These are phyloP conservation scores for Anolis carolinensis DNA, from an alignment of 2,113 vertebrate species.

Conservation along the genomic window DNA sequence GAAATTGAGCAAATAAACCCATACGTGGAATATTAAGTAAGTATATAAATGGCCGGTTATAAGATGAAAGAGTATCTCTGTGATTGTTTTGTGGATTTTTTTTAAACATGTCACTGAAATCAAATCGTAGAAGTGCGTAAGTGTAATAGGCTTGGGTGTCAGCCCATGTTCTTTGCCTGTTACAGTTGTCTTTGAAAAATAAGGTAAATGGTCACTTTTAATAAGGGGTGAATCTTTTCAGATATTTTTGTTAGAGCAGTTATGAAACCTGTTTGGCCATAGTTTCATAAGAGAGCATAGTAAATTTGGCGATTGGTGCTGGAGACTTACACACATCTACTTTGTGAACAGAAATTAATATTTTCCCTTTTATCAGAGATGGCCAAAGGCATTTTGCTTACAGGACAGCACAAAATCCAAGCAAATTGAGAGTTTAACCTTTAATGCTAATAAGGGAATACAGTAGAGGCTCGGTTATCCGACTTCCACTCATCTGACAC, in stretches of 20 bases:
- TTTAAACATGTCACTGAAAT: no score
- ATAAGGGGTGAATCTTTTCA: neutral
- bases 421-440: no score
- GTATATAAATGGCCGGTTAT: neutral
- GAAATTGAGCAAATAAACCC: neutral
- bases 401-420: no score
- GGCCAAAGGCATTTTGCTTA: no score
- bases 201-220: neutral
- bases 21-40: neutral
- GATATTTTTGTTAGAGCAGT: neutral
- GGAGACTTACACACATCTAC: neutral
- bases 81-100: neutral
- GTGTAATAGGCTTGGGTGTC: no score
- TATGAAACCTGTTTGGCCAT: neutral
- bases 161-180: neutral
- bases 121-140: no score
- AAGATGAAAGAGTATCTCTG: neutral
- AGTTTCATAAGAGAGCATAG: neutral
- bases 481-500: no score
- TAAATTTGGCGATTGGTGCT: neutral
- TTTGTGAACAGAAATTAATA: neutral
- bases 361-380: neutral
- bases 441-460: no score
- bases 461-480: no score
- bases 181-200: fast-evolving